These are phyloP conservation scores for Calyptommatus sinebrachiatus DNA, from an alignment of 2,113 vertebrate genomes.

Conservation along the genomic window DNA sequence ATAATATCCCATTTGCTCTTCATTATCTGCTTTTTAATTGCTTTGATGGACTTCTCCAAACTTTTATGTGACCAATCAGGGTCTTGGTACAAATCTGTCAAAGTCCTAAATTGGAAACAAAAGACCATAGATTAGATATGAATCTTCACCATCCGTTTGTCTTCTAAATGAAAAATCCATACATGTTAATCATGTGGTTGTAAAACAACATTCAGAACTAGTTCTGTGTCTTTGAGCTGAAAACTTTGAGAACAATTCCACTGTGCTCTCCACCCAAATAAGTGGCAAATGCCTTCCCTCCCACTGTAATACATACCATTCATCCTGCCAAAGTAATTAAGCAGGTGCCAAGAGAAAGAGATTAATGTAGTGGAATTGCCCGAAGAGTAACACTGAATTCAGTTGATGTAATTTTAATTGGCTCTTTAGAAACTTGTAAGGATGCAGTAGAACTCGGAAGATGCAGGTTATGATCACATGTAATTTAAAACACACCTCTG, in stretches of 20 bases:
- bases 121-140: background rate
- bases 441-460: background rate
- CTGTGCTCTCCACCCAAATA: too few relatives aligned
- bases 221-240: background rate
- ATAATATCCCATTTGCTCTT: conserved; percentile 71
- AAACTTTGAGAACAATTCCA: background rate
- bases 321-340: too few relatives aligned
- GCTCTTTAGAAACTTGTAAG: background rate
- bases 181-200: background rate
- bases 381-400: background rate
- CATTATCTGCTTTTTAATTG: conserved; percentile 70
- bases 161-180: too few relatives aligned
- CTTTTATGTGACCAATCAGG: conserved; percentile 78
- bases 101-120: conserved; percentile 66
- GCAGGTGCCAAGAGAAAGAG: too few relatives aligned
- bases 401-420: background rate
- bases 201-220: background rate
- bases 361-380: background rate
- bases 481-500: too few relatives aligned
- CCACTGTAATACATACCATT: background rate
- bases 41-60: conserved; percentile 64
- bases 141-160: background rate
- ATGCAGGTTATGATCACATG: too few relatives aligned
- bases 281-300: background rate
- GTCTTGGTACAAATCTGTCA: conserved; percentile 76